Conservation (phyloP, 2,113 vertebrate genomes). For the Ceyx melanurus region DNA sequence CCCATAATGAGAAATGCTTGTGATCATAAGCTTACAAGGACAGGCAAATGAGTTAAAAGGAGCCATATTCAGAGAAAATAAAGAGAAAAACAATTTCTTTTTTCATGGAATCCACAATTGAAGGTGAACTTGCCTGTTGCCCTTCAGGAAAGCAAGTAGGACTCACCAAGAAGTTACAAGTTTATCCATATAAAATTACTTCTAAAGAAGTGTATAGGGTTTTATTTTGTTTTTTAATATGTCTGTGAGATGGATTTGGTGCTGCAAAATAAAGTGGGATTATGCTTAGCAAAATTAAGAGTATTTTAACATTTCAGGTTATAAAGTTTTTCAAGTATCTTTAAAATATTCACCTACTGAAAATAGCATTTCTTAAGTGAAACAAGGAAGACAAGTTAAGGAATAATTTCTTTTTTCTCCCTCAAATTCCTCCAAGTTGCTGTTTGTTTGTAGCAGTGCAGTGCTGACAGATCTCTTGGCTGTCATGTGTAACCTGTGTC, state of each 20-base stretch:
- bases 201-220: not conserved
- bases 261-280: not conserved
- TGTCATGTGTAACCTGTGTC: not conserved
- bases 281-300: not conserved
- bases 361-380: not conserved
- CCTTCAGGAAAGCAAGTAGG: not conserved
- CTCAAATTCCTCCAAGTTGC: not conserved
- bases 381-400: not conserved
- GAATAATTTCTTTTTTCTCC: not conserved
- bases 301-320: not conserved
- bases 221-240: not conserved
- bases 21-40: not conserved
- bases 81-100: not conserved
- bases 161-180: not conserved
- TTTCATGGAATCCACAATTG: not conserved
- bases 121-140: not conserved
- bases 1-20: not conserved
- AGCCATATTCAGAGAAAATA: not conserved
- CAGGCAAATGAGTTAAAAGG: not conserved
- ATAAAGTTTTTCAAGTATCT: not conserved
- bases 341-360: not conserved
- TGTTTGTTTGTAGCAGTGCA: not conserved
- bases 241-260: not conserved
- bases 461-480: not conserved
- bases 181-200: not conserved